A percentile compares a stretch with the other conserved stretches of the same genome.
Conservation (phyloP, 2,113 vertebrate genomes). For the Heptranchias perlo region DNA sequence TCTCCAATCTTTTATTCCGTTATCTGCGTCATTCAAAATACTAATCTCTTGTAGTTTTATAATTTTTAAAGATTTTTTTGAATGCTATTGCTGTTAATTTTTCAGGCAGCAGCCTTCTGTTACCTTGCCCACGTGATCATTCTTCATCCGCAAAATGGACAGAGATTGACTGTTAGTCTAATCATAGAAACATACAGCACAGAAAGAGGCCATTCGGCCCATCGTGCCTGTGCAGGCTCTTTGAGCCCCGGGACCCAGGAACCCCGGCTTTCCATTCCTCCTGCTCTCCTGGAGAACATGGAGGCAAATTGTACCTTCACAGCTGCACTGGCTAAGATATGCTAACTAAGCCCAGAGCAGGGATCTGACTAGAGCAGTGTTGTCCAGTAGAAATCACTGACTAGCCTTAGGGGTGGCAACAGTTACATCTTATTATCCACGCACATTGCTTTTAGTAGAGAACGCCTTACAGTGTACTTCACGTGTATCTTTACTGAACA, state of each 20-base stretch:
- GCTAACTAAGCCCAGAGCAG: too few species aligned
- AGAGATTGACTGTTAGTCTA: not conserved
- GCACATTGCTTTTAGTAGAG: too few species aligned
- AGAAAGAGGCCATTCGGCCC: not conserved
- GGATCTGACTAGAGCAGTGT: too few species aligned
- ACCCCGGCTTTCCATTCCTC: not conserved
- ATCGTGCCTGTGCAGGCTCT: not conserved
- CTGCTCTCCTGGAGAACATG: not conserved
- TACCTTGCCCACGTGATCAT: not conserved
- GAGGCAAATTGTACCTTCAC: not conserved
- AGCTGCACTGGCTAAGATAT: too few species aligned
- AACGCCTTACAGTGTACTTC: too few species aligned
- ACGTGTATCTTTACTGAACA: too few species aligned
- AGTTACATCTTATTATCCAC: too few species aligned
- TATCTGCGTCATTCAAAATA: not conserved
- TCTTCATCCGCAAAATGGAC: not conserved
- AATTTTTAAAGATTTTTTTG: not conserved
- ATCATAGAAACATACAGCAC: not conserved
- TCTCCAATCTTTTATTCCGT: not conserved
- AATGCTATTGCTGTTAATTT: not conserved
- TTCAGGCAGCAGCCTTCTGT: not conserved
- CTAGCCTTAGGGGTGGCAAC: too few species aligned
- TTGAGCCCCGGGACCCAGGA: not conserved
- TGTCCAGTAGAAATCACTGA: too few species aligned
- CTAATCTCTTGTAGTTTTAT: not conserved